Conservation (phyloP, 2,888 invertebrate species). For the Hirtodrosophila confusa region DNA sequence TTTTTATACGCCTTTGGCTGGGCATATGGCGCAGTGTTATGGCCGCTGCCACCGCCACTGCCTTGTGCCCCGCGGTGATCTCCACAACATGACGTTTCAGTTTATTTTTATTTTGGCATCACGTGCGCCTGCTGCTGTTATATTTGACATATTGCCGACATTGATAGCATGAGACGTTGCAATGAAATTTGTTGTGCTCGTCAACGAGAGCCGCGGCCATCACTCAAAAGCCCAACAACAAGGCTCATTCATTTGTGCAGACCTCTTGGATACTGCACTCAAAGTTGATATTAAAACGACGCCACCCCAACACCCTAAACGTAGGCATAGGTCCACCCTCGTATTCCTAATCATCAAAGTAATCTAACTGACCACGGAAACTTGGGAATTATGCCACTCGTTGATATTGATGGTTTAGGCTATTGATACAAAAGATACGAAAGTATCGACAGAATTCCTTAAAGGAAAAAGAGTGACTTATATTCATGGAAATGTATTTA, state of each 20-base stretch:
- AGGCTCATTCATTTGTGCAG: constrained; percentile 30
- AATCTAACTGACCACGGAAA: background rate
- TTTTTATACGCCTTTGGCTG: constrained; percentile 55
- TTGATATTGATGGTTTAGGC: too few species aligned
- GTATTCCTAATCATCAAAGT: background rate
- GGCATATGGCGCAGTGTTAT: constrained; percentile 32
- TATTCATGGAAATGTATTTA: too few species aligned
- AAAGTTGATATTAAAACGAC: constrained; percentile 21
- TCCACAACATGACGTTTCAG: constrained; percentile 31
- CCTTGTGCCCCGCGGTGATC: constrained; percentile 35
- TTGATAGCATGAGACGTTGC: constrained; percentile 76
- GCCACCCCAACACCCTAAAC: constrained; percentile 17
- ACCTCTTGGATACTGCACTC: constrained; percentile 12
- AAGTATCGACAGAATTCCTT: too few species aligned
- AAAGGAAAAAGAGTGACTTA: too few species aligned
- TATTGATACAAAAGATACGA: too few species aligned
- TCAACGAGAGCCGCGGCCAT: constrained; percentile 68
- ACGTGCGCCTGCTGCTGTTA: constrained; percentile 60
- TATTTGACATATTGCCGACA: constrained; percentile 73
- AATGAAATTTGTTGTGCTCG: constrained; percentile 77
- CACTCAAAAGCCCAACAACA: constrained; percentile 49
- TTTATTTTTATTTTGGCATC: constrained; percentile 62
- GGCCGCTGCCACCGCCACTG: constrained; percentile 28
- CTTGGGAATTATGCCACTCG: too few species aligned
- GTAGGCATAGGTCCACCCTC: background rate